Percentiles rank a stretch among this genome's conserved stretches.
Conservation (phyloP, 2,113 vertebrate genomes). For the Jacana jacana region DNA sequence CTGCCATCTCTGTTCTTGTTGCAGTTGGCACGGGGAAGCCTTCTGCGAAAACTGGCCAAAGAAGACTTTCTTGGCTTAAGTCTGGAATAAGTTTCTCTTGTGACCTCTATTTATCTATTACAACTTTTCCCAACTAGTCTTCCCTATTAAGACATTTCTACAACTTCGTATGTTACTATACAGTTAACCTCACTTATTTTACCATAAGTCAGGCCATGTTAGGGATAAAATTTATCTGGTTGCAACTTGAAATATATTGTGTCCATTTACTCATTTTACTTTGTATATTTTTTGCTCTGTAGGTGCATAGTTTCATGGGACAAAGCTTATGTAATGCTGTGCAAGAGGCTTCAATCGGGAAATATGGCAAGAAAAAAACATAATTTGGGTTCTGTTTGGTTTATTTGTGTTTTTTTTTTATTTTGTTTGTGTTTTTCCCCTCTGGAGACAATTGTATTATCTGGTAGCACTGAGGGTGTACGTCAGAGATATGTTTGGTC, state of each 20-base stretch:
- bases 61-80: neutral
- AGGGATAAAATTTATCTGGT: neutral
- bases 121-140: neutral
- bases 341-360: neutral
- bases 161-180: rapidly evolving
- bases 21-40: neutral
- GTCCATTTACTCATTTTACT: neutral
- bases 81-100: neutral
- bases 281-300: neutral
- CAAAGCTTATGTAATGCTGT: neutral
- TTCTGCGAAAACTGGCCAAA: neutral
- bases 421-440: no score
- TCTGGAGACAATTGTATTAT: neutral
- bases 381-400: neutral
- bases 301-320: neutral
- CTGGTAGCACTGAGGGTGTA: neutral
- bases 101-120: neutral
- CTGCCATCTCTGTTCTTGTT: neutral
- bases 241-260: neutral
- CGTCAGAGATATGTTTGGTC: neutral
- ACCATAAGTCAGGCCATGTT: neutral
- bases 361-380: neutral
- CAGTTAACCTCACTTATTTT: neutral
- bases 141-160: neutral
- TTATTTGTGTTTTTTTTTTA: rapidly evolving